A percentile compares a stretch with the other conserved stretches of the same genome.
Evolutionary conservation across 2,888 invertebrate species (phyloP).

Genomic region (Drosophila limbata): DNA sequence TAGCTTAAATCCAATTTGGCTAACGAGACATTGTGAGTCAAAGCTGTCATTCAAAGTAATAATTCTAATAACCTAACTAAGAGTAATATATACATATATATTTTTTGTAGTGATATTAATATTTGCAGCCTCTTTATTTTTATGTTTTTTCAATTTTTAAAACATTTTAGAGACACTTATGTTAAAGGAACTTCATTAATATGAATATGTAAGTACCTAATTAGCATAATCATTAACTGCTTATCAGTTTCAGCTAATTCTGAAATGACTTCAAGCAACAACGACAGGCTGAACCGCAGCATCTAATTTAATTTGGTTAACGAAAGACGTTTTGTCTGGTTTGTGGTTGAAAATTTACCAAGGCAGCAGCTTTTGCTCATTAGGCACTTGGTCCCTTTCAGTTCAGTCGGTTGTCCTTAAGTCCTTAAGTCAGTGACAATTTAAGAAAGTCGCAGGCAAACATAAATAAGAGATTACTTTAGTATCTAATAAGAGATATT

Average conservation of each 20-base stretch:
- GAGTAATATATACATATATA: not conserved
- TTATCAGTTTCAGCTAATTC: not conserved
- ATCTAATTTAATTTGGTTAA: constrained; percentile 16
- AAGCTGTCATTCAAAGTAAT: not conserved
- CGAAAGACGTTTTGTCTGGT: not conserved
- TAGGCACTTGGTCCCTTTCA: not conserved
- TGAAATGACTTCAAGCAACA: not conserved
- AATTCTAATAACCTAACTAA: not conserved
- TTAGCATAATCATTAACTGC: not conserved
- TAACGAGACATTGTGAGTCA: constrained; percentile 64
- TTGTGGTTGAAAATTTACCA: not conserved
- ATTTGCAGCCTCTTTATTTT: not conserved
- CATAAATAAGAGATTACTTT: not conserved
- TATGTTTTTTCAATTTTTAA: not conserved
- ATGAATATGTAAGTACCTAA: not conserved
- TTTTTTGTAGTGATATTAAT: not conserved
- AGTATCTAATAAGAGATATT: not conserved
- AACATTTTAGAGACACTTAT: not conserved
- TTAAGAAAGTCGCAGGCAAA: not conserved
- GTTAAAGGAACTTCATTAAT: not conserved
- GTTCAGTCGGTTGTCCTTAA: not conserved
- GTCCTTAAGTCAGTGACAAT: not conserved
- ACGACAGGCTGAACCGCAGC: constrained; percentile 8
- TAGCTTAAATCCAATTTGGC: constrained; percentile 71
- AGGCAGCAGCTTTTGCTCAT: not conserved